phyloP scores from a whole-genome alignment of 2,113 vertebrate genomes.

The Piprites chloris region DNA sequence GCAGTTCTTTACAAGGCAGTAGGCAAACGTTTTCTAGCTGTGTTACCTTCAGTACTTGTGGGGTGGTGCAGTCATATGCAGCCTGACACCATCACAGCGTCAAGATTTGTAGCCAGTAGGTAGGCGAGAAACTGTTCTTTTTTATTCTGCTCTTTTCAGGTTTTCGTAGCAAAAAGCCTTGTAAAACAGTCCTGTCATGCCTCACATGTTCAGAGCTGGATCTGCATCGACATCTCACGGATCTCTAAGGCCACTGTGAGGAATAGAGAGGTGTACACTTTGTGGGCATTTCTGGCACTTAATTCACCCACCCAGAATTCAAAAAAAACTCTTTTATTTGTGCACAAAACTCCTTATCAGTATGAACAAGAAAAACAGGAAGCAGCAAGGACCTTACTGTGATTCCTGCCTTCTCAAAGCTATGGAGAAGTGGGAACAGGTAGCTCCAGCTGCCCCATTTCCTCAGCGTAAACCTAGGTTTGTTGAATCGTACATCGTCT shows the following conservation, averaged over 20 bases:
- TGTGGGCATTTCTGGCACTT: neutral
- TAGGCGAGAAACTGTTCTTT: neutral
- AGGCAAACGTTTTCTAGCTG: neutral
- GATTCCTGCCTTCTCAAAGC: neutral
- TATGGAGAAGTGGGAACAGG: neutral
- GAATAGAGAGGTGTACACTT: neutral
- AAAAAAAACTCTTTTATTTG: neutral
- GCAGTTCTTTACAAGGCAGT: neutral
- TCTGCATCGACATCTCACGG: neutral
- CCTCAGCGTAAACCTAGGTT: neutral
- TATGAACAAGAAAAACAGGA: neutral
- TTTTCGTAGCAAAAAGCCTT: neutral
- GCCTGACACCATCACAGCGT: accelerated
- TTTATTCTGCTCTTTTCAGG: neutral
- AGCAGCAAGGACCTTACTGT: neutral
- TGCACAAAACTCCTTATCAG: neutral
- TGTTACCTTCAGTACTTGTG: neutral
- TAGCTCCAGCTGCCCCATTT: neutral
- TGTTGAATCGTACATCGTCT: neutral
- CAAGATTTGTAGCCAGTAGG: neutral
- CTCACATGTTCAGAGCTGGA: neutral
- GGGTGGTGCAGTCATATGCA: neutral
- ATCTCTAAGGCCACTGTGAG: neutral
- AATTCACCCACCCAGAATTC: neutral
- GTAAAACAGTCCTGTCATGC: neutral